These are phyloP conservation scores for Bothrops jararaca DNA, from an alignment of 2,113 vertebrate genomes.

Conservation along the genomic window DNA sequence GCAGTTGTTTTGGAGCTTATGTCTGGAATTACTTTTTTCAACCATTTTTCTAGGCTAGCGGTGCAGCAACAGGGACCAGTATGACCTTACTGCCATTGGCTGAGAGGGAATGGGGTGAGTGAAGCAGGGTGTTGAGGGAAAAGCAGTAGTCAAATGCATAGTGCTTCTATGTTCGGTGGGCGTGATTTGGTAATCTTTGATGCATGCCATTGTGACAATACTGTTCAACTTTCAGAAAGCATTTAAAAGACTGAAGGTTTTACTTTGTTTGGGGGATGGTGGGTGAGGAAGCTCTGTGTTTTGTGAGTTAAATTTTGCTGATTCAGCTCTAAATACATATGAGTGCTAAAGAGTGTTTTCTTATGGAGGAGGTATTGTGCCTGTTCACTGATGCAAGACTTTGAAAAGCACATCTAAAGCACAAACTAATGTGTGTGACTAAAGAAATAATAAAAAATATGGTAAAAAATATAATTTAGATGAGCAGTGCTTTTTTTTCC, in stretches of 20 bases:
- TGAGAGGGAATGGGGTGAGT: not conserved
- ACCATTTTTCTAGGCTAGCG: not conserved
- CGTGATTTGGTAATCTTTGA: not conserved
- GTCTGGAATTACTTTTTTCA: not conserved
- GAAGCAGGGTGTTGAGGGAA: not conserved
- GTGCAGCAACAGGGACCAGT: not conserved
- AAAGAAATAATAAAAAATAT: not conserved
- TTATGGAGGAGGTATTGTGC: not conserved
- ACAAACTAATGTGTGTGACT: not conserved
- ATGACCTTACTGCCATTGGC: not conserved
- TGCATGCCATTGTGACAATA: not conserved
- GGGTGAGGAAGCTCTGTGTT: not conserved
- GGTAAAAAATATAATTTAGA: not conserved
- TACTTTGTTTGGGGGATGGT: not conserved
- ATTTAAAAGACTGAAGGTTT: not conserved
- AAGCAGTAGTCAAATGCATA: not conserved
- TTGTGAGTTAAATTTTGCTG: not conserved
- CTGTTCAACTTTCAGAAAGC: not conserved
- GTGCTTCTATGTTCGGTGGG: not conserved
- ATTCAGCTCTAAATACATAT: not conserved
- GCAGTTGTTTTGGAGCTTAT: not conserved
- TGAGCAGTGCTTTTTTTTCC: not conserved
- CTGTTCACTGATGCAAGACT: not conserved
- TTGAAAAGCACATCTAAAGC: not conserved
- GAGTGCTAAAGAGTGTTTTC: not conserved